phyloP scores from a whole-genome alignment of 2,888 invertebrate species.

The Mystacides longicornis region DNA sequence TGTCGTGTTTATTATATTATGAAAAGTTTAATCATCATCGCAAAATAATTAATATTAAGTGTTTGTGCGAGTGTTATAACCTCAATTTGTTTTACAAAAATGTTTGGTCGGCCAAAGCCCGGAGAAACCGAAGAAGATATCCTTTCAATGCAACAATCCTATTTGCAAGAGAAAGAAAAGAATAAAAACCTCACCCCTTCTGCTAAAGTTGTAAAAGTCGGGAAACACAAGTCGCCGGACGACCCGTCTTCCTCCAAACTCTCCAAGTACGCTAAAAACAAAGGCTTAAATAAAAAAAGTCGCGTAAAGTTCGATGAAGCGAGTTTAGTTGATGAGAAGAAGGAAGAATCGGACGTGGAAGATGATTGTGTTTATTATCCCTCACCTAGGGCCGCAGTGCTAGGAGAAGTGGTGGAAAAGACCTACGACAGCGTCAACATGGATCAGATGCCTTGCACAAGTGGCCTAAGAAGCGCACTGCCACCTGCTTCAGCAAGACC shows the following conservation, averaged over 20 bases:
- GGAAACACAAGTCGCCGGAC: constrained; percentile 21
- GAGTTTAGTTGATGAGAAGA: constrained; percentile 29
- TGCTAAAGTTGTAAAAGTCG: constrained; percentile 50
- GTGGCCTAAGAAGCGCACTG: constrained; percentile 3
- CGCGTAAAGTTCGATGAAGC: constrained; percentile 9
- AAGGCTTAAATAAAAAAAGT: constrained; percentile 33
- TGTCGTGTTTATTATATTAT: neutral
- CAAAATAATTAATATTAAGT: neutral
- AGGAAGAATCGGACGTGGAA: constrained; percentile 39
- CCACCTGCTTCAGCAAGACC: constrained; percentile 15
- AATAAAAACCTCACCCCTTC: constrained; percentile 53
- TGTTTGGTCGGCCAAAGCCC: constrained; percentile 55
- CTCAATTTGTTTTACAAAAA: too few species aligned
- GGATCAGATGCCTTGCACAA: constrained; percentile 1
- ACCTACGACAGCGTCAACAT: constrained; percentile 27
- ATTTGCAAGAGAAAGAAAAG: constrained; percentile 48
- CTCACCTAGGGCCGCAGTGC: constrained; percentile 38
- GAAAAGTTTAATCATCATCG: neutral
- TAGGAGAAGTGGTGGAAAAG: constrained; percentile 54
- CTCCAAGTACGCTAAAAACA: constrained; percentile 42
- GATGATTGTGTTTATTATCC: constrained; percentile 45
- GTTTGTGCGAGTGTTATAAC: neutral
- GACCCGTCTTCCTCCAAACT: constrained; percentile 33
- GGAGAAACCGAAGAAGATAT: constrained; percentile 69
- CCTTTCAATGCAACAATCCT: constrained; percentile 65